Conservation (phyloP, 2,797 vertebrate species). For the Phataginus tetradactyla region DNA sequence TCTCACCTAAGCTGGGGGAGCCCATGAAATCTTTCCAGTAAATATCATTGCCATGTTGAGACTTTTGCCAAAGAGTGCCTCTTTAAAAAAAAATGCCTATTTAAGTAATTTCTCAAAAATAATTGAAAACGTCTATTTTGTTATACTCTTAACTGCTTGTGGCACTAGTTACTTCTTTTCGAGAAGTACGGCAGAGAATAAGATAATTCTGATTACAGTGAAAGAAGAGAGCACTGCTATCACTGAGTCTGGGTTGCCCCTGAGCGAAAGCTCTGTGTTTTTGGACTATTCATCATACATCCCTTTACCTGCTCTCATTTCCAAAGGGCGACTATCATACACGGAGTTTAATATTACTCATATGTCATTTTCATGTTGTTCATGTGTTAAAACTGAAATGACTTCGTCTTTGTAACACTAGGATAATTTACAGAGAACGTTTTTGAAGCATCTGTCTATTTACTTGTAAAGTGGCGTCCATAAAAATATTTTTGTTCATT, state of each 20-base stretch:
- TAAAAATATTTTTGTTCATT: constrained; percentile 76
- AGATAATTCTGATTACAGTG: constrained; percentile 38
- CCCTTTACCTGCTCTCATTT: constrained; percentile 51
- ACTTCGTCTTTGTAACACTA: constrained; percentile 70
- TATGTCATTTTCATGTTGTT: constrained; percentile 71
- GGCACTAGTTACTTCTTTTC: constrained; percentile 40
- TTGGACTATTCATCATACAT: constrained; percentile 44
- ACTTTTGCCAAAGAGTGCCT: constrained; percentile 41
- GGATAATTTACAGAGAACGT: constrained; percentile 79
- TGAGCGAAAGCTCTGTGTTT: constrained; percentile 52
- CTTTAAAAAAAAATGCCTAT: neutral
- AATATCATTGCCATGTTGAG: constrained; percentile 46
- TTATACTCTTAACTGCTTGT: constrained; percentile 1
- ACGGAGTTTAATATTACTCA: constrained; percentile 66
- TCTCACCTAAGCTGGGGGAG: constrained; percentile 55
- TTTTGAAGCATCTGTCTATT: constrained; percentile 79
- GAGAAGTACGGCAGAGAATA: constrained; percentile 30
- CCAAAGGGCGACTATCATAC: constrained; percentile 62
- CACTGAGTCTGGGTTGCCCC: constrained; percentile 38
- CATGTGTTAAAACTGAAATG: constrained; percentile 74
- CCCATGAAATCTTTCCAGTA: constrained; percentile 64
- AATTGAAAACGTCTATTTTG: constrained; percentile 34
- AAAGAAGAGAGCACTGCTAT: constrained; percentile 43
- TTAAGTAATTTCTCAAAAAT: constrained; percentile 57
- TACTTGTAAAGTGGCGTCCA: constrained; percentile 69